Percentiles rank a stretch among this genome's conserved stretches.
phyloP scores from a whole-genome alignment of 1,140 invertebrate genomes.

The Leptinotarsa defecta region DNA sequence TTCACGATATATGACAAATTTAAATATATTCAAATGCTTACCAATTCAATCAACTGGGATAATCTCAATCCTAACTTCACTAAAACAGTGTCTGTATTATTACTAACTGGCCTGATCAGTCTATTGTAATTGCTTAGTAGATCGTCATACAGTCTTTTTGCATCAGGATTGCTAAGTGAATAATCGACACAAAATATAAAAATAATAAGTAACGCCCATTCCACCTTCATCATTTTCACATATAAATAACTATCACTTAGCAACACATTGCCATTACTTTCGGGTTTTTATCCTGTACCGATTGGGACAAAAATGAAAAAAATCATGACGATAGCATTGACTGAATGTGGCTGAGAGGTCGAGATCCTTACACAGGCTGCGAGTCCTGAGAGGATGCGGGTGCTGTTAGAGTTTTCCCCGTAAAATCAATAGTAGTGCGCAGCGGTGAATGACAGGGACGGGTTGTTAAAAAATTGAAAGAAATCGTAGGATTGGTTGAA shows the following conservation, averaged over 20 bases:
- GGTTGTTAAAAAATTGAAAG: neutral
- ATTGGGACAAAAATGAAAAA: constrained; percentile 25
- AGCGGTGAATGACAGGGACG: neutral
- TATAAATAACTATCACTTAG: constrained; percentile 13
- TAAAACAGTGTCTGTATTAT: constrained; percentile 90
- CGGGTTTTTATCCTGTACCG: too few relatives aligned
- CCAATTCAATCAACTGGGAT: constrained; percentile 94
- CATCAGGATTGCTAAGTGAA: constrained; percentile 74
- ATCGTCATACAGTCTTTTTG: constrained; percentile 92
- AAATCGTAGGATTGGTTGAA: too few relatives aligned
- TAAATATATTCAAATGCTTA: constrained; percentile 58
- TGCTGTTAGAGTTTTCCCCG: neutral
- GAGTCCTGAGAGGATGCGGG: constrained; percentile 5
- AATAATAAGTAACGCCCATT: constrained; percentile 29
- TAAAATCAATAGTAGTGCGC: constrained; percentile 14
- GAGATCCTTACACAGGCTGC: constrained; percentile 14
- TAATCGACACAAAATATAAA: constrained; percentile 33
- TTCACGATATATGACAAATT: too few relatives aligned
- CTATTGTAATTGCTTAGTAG: constrained; percentile 95
- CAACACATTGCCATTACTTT: neutral
- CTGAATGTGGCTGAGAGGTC: constrained; percentile 10
- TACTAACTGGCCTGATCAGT: constrained; percentile 88
- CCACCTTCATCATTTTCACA: constrained; percentile 23
- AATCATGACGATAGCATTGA: neutral
- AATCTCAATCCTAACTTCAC: constrained; percentile 90